Percentiles rank a stretch among this genome's conserved stretches.
phyloP scores from a whole-genome alignment of 1,140 invertebrate genomes.

The Vanessa tameamea region DNA sequence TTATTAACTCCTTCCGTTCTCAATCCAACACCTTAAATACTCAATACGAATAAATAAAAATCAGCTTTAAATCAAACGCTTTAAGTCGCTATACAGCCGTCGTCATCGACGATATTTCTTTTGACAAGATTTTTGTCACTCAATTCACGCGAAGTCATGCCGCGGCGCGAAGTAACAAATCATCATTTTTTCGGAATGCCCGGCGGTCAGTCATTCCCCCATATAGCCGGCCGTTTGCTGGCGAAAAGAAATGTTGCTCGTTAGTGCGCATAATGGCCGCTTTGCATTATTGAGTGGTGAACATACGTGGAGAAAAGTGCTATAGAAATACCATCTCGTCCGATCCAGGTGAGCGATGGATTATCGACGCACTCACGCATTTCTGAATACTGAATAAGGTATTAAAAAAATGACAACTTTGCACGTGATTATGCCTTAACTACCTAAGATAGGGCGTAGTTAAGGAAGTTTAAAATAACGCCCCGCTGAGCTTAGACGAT shows the following conservation, averaged over 20 bases:
- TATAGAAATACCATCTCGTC: conserved; percentile 29
- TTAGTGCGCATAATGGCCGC: conserved; percentile 69
- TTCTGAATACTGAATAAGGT: conserved; percentile 46
- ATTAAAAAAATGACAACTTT: conserved; percentile 35
- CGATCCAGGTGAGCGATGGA: conserved; percentile 20
- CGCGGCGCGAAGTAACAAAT: conserved; percentile 65
- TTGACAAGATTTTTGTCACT: conserved; percentile 71
- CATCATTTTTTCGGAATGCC: conserved; percentile 72
- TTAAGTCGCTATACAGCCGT: conserved; percentile 3
- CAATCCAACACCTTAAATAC: conserved; percentile 50
- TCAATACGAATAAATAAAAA: conserved; percentile 28
- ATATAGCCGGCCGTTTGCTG: conserved; percentile 54
- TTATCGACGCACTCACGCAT: conserved; percentile 39
- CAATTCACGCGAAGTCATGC: conserved; percentile 66
- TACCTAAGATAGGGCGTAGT: conserved; percentile 1
- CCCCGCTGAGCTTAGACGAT: conserved; percentile 18
- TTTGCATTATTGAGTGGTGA: conserved; percentile 63
- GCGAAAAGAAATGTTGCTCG: conserved; percentile 70
- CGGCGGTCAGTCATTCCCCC: conserved; percentile 54
- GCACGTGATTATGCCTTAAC: conserved; percentile 34
- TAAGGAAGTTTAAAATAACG: conserved; percentile 33
- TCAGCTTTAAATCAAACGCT: conserved; percentile 30
- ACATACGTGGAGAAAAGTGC: conserved; percentile 53
- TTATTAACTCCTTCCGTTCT: conserved; percentile 64
- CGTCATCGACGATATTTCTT: conserved; percentile 30